phyloP scores from a whole-genome alignment of 2,888 invertebrate genomes.

The Cerastis rubricosa region DNA sequence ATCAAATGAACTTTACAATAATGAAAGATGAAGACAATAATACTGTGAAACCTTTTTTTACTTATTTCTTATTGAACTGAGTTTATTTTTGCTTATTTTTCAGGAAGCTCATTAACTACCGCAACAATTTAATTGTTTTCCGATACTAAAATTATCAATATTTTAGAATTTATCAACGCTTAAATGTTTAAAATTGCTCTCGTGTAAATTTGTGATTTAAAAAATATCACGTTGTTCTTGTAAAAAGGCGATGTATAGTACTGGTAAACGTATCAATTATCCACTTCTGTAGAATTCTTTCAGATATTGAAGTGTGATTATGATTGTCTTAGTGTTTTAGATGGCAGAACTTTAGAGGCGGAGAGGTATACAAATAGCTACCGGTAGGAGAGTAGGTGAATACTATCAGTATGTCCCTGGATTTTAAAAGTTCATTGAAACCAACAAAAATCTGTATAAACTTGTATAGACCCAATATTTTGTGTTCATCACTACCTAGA shows the following conservation, averaged over 20 bases:
- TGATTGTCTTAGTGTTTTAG: too few species aligned
- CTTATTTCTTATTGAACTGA: conserved; percentile 26
- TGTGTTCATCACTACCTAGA: too few species aligned
- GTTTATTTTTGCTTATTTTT: conserved; percentile 27
- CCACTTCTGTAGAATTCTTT: too few species aligned
- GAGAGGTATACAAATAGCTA: too few species aligned
- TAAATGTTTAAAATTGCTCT: conserved; percentile 38
- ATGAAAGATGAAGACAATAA: conserved; percentile 56
- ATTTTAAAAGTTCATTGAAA: too few species aligned
- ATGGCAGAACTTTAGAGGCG: too few species aligned
- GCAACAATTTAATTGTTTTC: conserved; percentile 44
- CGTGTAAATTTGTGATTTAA: conserved; percentile 25
- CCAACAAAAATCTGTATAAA: too few species aligned
- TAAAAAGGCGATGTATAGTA: conserved; percentile 34
- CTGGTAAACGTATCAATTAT: too few species aligned
- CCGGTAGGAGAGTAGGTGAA: too few species aligned
- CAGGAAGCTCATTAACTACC: conserved; percentile 33
- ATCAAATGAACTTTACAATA: conserved; percentile 55
- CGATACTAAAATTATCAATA: conserved; percentile 22
- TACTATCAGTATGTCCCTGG: too few species aligned
- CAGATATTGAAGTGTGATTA: too few species aligned
- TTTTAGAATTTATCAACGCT: conserved; percentile 34
- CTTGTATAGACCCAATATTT: too few species aligned
- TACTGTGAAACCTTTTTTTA: conserved; percentile 33
- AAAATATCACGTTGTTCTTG: conserved; percentile 21